Evolutionary conservation across 2,888 invertebrate genomes (phyloP).

Genomic region (Ochropleura plecta): DNA sequence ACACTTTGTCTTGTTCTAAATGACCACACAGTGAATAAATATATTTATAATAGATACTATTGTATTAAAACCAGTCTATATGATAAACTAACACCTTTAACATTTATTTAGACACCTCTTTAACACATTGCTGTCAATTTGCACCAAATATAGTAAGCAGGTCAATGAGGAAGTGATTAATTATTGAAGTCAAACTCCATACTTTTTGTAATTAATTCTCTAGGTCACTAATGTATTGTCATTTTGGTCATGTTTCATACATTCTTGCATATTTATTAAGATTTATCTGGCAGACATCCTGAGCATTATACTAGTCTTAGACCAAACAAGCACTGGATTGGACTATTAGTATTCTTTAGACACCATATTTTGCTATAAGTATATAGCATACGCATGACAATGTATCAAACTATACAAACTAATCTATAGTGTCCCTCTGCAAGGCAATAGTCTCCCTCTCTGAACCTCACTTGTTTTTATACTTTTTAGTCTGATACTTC

Average conservation of each 20-base stretch:
- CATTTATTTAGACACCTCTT: slow-evolving; percentile 34
- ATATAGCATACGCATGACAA: slow-evolving; percentile 1
- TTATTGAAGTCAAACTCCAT: slow-evolving; percentile 66
- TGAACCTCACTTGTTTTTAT: background rate
- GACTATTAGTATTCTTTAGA: slow-evolving; percentile 19
- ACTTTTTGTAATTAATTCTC: slow-evolving; percentile 71
- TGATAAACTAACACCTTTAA: slow-evolving; percentile 5
- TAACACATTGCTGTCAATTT: slow-evolving; percentile 47
- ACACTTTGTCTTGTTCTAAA: background rate
- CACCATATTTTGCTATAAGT: background rate
- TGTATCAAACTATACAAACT: background rate
- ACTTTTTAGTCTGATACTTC: background rate
- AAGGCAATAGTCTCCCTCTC: background rate
- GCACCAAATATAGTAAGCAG: slow-evolving; percentile 34
- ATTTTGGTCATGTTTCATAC: slow-evolving; percentile 68
- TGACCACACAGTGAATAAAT: background rate
- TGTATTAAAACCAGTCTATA: slow-evolving; percentile 1
- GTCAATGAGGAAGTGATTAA: slow-evolving; percentile 73
- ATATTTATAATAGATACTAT: background rate
- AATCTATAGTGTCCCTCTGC: background rate
- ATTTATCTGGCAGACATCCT: slow-evolving; percentile 36
- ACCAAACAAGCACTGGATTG: background rate
- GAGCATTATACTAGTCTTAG: slow-evolving; percentile 6
- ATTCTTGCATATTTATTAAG: slow-evolving; percentile 58
- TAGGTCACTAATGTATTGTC: slow-evolving; percentile 71